A percentile compares a stretch with the other conserved stretches of the same genome.
Conservation (phyloP, 1,140 invertebrate species). For the Drosophila subobscura region DNA sequence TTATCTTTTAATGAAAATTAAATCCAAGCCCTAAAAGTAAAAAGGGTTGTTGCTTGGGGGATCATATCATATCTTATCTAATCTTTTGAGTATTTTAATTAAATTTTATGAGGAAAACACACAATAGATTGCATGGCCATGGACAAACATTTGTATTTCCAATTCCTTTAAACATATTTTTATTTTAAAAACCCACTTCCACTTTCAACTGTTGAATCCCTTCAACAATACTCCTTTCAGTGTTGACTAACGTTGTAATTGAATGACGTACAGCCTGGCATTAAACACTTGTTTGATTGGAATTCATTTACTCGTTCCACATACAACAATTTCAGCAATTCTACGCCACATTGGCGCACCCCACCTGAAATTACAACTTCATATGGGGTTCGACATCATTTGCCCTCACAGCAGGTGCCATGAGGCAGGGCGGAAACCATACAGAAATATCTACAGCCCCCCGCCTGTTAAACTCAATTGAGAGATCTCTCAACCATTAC, state of each 20-base stretch:
- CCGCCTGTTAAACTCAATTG: slow-evolving; percentile 32
- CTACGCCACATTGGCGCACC: slow-evolving; percentile 11
- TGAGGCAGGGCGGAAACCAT: neutral
- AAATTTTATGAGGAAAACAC: no score
- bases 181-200: no score
- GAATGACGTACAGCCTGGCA: neutral
- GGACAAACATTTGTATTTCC: no score
- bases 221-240: neutral
- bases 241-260: neutral
- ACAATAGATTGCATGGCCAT: no score
- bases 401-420: slow-evolving; percentile 47
- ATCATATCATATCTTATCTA: no score
- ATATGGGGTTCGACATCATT: slow-evolving; percentile 46
- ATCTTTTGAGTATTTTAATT: no score
- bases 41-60: no score
- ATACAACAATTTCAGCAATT: neutral
- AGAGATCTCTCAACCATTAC: slow-evolving; percentile 49
- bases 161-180: no score
- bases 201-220: no score
- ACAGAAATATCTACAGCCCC: slow-evolving; percentile 20
- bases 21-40: no score
- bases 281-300: slow-evolving; percentile 1
- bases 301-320: slow-evolving; percentile 13
- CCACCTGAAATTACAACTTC: slow-evolving; percentile 54
- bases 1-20: no score